phyloP scores from a whole-genome alignment of 2,888 invertebrate species.

The Drosophila buzzatii region DNA sequence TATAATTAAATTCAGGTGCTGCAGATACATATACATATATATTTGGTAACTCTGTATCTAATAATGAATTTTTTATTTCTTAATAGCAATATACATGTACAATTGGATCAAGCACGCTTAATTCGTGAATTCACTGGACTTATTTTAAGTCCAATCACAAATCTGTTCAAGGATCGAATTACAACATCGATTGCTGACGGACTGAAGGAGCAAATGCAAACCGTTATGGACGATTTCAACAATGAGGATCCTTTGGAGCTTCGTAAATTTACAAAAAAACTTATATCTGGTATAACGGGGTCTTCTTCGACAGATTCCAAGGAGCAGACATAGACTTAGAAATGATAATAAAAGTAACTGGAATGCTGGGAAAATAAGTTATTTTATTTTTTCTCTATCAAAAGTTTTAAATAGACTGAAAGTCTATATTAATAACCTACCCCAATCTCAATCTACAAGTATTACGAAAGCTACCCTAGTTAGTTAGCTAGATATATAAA shows the following conservation, averaged over 20 bases:
- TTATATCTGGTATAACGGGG: conserved; percentile 80
- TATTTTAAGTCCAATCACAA: conserved; percentile 84
- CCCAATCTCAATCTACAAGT: neutral
- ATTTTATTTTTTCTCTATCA: neutral
- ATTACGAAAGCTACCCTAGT: neutral
- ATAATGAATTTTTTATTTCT: conserved; percentile 5
- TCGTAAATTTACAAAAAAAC: conserved; percentile 78
- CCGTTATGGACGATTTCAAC: conserved; percentile 83
- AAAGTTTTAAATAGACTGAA: neutral
- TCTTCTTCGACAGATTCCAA: conserved; percentile 25
- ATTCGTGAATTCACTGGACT: conserved; percentile 82
- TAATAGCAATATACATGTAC: conserved; percentile 82
- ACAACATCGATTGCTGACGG: conserved; percentile 84
- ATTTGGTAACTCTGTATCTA: conserved; percentile 2
- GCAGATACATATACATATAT: neutral
- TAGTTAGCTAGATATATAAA: neutral
- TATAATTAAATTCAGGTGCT: conserved; percentile 82
- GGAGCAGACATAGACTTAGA: conserved; percentile 11
- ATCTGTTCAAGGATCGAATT: conserved; percentile 83
- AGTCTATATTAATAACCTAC: neutral
- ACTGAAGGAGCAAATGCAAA: conserved; percentile 82
- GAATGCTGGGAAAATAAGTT: neutral
- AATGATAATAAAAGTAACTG: neutral
- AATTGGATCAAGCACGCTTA: conserved; percentile 81
- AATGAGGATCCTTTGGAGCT: conserved; percentile 83